Conservation (phyloP, 1,140 invertebrate genomes). For the Neodiprion fabricii region DNA sequence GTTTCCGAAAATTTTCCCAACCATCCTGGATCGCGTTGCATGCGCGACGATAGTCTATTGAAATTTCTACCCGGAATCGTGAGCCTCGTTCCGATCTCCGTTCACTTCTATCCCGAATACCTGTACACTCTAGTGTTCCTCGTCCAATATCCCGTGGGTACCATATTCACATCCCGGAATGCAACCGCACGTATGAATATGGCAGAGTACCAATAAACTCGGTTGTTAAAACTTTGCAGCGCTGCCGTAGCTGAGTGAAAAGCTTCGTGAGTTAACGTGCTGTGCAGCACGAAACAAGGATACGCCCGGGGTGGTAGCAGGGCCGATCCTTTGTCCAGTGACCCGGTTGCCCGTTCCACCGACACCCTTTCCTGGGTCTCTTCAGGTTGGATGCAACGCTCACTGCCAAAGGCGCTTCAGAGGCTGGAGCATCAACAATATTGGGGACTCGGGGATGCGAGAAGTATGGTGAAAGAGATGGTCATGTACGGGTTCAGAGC, state of each 20-base stretch:
- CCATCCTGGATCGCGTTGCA: too few relatives aligned
- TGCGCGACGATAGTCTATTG: too few relatives aligned
- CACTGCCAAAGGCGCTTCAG: not conserved
- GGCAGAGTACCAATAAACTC: slow-evolving; percentile 15
- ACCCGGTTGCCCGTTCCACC: slow-evolving; percentile 4
- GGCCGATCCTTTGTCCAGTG: slow-evolving; percentile 16
- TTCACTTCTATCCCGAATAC: too few relatives aligned
- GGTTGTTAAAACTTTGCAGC: slow-evolving; percentile 23
- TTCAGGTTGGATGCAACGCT: not conserved
- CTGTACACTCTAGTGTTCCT: too few relatives aligned
- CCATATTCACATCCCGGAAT: not conserved
- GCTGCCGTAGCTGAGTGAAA: not conserved
- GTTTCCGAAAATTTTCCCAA: too few relatives aligned
- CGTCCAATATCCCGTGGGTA: too few relatives aligned
- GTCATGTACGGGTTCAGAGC: not conserved
- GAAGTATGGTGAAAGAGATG: not conserved
- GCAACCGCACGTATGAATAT: not conserved
- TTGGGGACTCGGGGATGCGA: not conserved
- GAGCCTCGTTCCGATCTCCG: too few relatives aligned
- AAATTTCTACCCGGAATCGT: too few relatives aligned
- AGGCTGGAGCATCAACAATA: slow-evolving; percentile 11
- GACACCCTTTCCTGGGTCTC: not conserved
- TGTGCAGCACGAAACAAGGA: slow-evolving; percentile 11
- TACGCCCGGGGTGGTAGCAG: not conserved
- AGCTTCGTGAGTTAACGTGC: not conserved